phyloP scores from a whole-genome alignment of 2,888 invertebrate genomes.

The Argynnis bischoffii region DNA sequence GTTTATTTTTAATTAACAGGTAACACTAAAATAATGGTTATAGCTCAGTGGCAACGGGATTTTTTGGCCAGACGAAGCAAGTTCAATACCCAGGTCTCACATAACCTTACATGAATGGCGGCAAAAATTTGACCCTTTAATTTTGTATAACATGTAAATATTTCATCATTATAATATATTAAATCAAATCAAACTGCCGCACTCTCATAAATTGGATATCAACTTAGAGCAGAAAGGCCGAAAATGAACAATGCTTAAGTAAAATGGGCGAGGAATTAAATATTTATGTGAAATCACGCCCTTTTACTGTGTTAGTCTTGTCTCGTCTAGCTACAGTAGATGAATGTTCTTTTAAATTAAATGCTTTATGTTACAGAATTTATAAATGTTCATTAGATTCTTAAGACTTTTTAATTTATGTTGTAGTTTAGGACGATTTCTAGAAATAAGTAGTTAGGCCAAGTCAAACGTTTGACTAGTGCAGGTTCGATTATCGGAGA shows the following conservation, averaged over 20 bases:
- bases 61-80: no score
- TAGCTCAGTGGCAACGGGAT: no score
- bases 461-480: no score
- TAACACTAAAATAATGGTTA: no score
- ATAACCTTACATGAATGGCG: not conserved
- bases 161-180: slow-evolving; percentile 2
- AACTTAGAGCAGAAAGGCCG: slow-evolving; percentile 24
- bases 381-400: not conserved
- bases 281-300: slow-evolving; percentile 41
- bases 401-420: no score
- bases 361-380: slow-evolving; percentile 51
- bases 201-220: slow-evolving; percentile 19
- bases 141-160: not conserved
- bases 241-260: slow-evolving; percentile 33
- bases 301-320: slow-evolving; percentile 34
- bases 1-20: no score
- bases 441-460: no score
- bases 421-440: no score
- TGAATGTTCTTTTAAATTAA: slow-evolving; percentile 43
- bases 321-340: slow-evolving; percentile 38
- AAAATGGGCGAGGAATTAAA: slow-evolving; percentile 35
- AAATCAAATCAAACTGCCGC: slow-evolving; percentile 11
- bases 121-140: not conserved
- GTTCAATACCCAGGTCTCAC: no score
- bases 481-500: no score